phyloP scores from a whole-genome alignment of 1,140 invertebrate species.

The Paracyclopina nana region DNA sequence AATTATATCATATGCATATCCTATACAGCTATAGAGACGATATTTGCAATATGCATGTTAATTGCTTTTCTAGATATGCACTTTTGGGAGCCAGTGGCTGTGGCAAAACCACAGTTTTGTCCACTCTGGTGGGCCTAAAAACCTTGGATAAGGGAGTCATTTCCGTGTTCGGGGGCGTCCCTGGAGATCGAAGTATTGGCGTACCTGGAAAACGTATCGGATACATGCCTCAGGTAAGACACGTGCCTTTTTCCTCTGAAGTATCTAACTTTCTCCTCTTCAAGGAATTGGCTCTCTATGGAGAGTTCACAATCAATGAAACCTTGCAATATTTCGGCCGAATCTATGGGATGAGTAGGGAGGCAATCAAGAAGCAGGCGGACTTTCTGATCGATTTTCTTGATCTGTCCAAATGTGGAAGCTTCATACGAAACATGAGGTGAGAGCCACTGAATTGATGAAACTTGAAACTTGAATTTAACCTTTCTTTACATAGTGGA shows the following conservation, averaged over 20 bases:
- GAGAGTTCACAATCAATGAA: constrained; percentile 81
- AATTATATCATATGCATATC: background rate
- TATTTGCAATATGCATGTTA: background rate
- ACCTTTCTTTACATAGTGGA: constrained; percentile 37
- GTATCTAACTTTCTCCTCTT: background rate
- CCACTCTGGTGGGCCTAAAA: constrained; percentile 62
- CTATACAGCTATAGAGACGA: background rate
- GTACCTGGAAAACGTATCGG: constrained; percentile 63
- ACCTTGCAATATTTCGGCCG: constrained; percentile 93
- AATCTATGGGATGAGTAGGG: constrained; percentile 69
- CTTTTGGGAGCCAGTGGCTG: constrained; percentile 64
- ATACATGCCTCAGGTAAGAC: constrained; percentile 45
- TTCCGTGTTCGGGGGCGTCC: constrained; percentile 60
- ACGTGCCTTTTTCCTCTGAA: background rate
- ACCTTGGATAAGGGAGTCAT: constrained; percentile 61
- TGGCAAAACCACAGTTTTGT: constrained; percentile 63
- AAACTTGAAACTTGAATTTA: background rate
- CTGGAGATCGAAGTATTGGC: constrained; percentile 48
- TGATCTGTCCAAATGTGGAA: constrained; percentile 27
- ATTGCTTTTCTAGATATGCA: constrained; percentile 37
- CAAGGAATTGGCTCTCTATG: constrained; percentile 79
- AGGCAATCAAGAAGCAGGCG: constrained; percentile 54
- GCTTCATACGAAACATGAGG: background rate
- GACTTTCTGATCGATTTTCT: constrained; percentile 74
- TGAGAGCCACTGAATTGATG: background rate